Conservation (phyloP, 64 coral and sea anemone species). For the Dendrophyllia cribrosa region DNA sequence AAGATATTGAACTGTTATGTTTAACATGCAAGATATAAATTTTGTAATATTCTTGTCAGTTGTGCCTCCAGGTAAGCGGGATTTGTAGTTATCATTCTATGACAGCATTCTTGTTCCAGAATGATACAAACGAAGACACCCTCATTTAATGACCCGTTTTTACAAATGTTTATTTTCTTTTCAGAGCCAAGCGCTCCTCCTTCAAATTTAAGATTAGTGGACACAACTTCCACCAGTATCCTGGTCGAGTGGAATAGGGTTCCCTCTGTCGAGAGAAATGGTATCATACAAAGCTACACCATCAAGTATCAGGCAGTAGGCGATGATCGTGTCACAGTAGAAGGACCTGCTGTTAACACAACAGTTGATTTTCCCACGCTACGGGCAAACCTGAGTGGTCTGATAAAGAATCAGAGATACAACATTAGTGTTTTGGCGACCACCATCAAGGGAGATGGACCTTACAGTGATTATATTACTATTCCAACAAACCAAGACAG, state of each 20-base stretch:
- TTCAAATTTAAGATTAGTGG: not conserved
- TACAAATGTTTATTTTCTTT: not conserved
- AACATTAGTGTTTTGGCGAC: conserved; percentile 43
- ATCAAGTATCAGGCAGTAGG: conserved; percentile 4
- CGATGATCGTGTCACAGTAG: not conserved
- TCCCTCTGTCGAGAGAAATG: not conserved
- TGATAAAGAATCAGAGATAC: conserved; percentile 33
- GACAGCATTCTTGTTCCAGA: too few relatives aligned
- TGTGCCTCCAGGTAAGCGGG: too few relatives aligned
- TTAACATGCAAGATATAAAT: too few relatives aligned
- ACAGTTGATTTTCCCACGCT: too few relatives aligned
- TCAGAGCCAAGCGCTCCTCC: not conserved
- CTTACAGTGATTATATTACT: not conserved
- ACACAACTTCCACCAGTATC: conserved; percentile 18
- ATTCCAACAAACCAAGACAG: conserved; percentile 29
- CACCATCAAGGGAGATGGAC: conserved; percentile 27
- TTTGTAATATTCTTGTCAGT: too few relatives aligned
- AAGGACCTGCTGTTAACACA: not conserved
- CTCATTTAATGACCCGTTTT: not conserved
- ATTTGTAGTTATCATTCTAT: too few relatives aligned
- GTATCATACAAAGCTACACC: not conserved
- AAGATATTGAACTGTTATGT: too few relatives aligned
- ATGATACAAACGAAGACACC: too few relatives aligned
- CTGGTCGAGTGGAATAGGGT: not conserved
- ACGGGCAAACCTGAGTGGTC: not conserved